Evolutionary conservation across 2,113 vertebrate genomes (phyloP).

Genomic region (Irena cyanogastra): DNA sequence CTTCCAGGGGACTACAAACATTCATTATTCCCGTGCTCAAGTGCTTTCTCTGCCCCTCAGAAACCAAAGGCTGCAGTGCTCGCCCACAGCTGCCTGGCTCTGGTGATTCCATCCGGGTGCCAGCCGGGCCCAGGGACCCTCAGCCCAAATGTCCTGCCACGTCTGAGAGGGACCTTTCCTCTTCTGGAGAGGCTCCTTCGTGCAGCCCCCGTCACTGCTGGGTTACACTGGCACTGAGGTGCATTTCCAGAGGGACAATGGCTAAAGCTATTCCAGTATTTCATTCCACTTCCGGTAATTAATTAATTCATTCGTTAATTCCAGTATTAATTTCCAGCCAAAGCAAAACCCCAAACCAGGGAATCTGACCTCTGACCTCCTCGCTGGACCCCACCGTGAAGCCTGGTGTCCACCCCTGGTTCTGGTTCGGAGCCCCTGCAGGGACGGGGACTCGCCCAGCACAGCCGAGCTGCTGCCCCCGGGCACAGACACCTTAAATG

Average conservation of each 20-base stretch:
- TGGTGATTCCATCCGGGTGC: rapidly evolving
- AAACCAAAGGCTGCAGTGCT: rapidly evolving
- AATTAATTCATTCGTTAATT: background rate
- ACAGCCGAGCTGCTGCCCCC: background rate
- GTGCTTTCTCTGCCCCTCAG: background rate
- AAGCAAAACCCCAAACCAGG: background rate
- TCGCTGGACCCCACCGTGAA: rapidly evolving
- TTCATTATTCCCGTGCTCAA: background rate
- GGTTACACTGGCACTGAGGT: background rate
- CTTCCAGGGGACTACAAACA: background rate
- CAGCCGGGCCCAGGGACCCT: rapidly evolving
- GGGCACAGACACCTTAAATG: rapidly evolving
- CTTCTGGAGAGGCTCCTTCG: background rate
- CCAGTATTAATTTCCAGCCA: background rate
- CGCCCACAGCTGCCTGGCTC: rapidly evolving
- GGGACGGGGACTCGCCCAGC: background rate
- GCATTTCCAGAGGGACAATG: background rate
- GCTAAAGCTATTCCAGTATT: background rate
- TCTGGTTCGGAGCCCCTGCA: background rate
- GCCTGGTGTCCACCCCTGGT: rapidly evolving
- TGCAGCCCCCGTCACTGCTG: rapidly evolving
- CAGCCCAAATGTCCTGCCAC: background rate
- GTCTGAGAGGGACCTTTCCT: rapidly evolving
- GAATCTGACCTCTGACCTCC: too few species aligned
- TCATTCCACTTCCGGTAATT: background rate